Evolutionary conservation across 2,888 invertebrate genomes (phyloP).

Genomic region (Axea sp.): DNA sequence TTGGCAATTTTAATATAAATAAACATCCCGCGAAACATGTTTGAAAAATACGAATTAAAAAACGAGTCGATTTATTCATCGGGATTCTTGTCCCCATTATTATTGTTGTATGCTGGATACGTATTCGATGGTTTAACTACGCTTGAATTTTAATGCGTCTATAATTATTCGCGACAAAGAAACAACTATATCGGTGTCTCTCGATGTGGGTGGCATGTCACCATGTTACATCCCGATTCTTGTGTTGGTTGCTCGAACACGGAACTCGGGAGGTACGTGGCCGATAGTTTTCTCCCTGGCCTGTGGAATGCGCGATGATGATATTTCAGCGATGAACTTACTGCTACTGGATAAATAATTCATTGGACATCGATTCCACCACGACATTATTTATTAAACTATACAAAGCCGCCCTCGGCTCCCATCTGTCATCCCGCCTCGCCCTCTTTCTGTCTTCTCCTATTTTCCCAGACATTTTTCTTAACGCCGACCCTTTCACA

Average conservation of each 20-base stretch:
- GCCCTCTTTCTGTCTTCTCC: slow-evolving; percentile 46
- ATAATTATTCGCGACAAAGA: slow-evolving; percentile 57
- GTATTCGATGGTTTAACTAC: slow-evolving; percentile 45
- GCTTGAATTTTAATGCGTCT: slow-evolving; percentile 52
- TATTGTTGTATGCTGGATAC: slow-evolving; percentile 21
- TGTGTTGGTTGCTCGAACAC: slow-evolving; percentile 30
- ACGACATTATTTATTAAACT: slow-evolving; percentile 68
- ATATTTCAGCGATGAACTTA: slow-evolving; percentile 57
- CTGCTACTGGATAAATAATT: slow-evolving; percentile 65
- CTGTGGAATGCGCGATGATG: slow-evolving; percentile 58
- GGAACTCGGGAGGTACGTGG: slow-evolving; percentile 12
- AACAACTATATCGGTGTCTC: slow-evolving; percentile 38
- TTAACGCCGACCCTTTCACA: slow-evolving; percentile 15
- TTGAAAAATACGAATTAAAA: no score
- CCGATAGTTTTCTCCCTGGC: slow-evolving; percentile 48
- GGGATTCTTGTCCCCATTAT: slow-evolving; percentile 14
- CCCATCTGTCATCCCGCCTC: slow-evolving; percentile 54
- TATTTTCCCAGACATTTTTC: slow-evolving; percentile 54
- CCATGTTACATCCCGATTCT: slow-evolving; percentile 31
- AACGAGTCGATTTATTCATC: slow-evolving; percentile 38
- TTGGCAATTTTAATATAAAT: no score
- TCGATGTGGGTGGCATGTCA: slow-evolving; percentile 57
- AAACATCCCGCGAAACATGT: no score
- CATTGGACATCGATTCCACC: slow-evolving; percentile 64
- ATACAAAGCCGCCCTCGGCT: slow-evolving; percentile 49